Conservation (phyloP, 1,140 invertebrate species). For the Ladona fulva region DNA sequence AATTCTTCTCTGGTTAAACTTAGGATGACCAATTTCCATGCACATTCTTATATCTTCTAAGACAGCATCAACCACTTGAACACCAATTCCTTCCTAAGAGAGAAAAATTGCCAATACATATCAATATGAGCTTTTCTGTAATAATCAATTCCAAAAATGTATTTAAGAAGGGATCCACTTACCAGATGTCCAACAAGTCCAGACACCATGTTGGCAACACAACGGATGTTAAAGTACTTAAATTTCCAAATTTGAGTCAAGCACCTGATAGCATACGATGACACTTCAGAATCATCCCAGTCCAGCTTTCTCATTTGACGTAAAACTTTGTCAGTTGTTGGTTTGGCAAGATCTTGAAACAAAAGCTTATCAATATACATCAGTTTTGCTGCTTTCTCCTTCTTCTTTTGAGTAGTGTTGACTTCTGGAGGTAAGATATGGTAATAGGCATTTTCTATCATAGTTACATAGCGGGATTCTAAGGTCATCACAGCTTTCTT, state of each 20-base stretch:
- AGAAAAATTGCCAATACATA: background rate
- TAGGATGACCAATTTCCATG: conserved; percentile 85
- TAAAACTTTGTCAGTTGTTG: conserved; percentile 80
- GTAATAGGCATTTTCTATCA: conserved; percentile 97
- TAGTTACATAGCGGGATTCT: conserved; percentile 85
- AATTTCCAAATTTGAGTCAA: conserved; percentile 80
- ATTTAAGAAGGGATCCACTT: no score
- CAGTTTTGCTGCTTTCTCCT: conserved; percentile 72
- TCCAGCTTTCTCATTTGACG: conserved; percentile 82
- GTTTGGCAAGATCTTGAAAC: conserved; percentile 81
- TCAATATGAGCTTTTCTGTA: background rate
- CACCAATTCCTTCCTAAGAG: conserved; percentile 76
- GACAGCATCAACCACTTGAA: conserved; percentile 86
- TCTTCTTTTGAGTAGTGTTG: conserved; percentile 48
- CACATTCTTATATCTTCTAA: conserved; percentile 90
- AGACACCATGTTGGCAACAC: conserved; percentile 53
- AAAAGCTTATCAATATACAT: conserved; percentile 84
- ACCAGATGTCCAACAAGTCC: conserved; percentile 49
- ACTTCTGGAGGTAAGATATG: conserved; percentile 87
- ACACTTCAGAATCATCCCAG: conserved; percentile 77
- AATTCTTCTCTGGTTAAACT: conserved; percentile 87
- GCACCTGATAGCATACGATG: conserved; percentile 74
- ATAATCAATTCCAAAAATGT: no score
- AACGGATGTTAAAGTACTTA: conserved; percentile 74
- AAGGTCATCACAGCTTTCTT: conserved; percentile 84